A percentile compares a stretch with the other conserved stretches of the same genome.
Evolutionary conservation across 2,888 invertebrate species (phyloP).

Genomic region (Caenorhabditis doughertyi): DNA sequence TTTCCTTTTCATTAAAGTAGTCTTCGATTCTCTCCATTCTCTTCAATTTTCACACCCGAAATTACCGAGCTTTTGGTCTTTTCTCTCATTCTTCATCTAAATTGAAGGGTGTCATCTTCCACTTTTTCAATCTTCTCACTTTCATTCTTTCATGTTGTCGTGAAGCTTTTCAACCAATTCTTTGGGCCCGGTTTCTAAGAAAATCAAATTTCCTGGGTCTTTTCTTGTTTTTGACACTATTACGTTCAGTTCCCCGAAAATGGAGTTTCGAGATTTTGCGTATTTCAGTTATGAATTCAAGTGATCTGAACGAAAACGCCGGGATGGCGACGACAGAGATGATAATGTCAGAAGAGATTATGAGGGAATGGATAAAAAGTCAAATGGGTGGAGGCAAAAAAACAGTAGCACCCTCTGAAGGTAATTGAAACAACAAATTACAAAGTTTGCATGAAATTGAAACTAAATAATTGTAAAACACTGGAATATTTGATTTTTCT

Average conservation of each 20-base stretch:
- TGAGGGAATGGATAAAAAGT: slow-evolving; percentile 50
- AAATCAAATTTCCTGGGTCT: slow-evolving; percentile 8
- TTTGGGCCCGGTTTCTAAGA: background rate
- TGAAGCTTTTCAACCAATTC: background rate
- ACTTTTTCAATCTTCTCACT: slow-evolving; percentile 9
- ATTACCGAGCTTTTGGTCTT: slow-evolving; percentile 26
- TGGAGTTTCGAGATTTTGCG: background rate
- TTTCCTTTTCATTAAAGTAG: slow-evolving; percentile 11
- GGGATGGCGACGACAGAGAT: slow-evolving; percentile 15
- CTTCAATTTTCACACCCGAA: slow-evolving; percentile 2
- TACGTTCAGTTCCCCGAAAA: too few species aligned
- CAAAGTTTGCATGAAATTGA: background rate
- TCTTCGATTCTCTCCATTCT: background rate
- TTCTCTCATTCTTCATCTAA: background rate
- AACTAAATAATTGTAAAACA: too few species aligned
- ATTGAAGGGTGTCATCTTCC: slow-evolving; percentile 29
- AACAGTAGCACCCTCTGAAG: slow-evolving; percentile 4
- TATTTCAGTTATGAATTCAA: slow-evolving; percentile 21
- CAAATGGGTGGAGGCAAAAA: slow-evolving; percentile 34
- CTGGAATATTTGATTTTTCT: too few species aligned
- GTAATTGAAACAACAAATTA: too few species aligned
- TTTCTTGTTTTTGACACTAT: background rate
- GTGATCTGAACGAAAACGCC: background rate
- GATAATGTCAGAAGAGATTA: slow-evolving; percentile 41
- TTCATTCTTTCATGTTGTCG: slow-evolving; percentile 20